These are phyloP conservation scores for Drosophila cognata DNA, from an alignment of 2,888 invertebrate species.

Conservation along the genomic window DNA sequence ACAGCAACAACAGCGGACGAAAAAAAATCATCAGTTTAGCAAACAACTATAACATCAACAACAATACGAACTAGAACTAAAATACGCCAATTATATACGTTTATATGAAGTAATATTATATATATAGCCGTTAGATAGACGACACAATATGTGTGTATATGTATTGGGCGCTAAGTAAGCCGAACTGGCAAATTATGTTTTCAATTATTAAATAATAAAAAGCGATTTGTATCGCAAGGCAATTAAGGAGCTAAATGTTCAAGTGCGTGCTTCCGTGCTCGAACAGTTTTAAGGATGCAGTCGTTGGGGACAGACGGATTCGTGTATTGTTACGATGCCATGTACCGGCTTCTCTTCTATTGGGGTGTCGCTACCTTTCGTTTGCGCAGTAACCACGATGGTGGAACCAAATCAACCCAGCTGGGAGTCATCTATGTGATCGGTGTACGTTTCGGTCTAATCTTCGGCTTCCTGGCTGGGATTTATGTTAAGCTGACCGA, in stretches of 20 bases:
- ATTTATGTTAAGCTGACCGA: slow-evolving; percentile 60
- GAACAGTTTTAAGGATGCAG: slow-evolving; percentile 27
- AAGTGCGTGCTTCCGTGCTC: slow-evolving; percentile 3
- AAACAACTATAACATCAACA: slow-evolving; percentile 20
- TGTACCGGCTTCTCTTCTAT: slow-evolving; percentile 65
- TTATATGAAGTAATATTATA: slow-evolving; percentile 18
- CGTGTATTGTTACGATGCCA: slow-evolving; percentile 63
- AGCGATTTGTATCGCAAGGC: slow-evolving; percentile 27
- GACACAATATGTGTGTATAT: slow-evolving; percentile 4
- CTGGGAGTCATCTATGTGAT: slow-evolving; percentile 36
- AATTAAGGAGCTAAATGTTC: slow-evolving; percentile 23
- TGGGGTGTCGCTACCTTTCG: slow-evolving; percentile 69
- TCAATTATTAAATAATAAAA: slow-evolving; percentile 23
- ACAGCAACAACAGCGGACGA: slow-evolving; percentile 2
- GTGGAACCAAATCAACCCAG: slow-evolving; percentile 40
- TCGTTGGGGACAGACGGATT: slow-evolving; percentile 18
- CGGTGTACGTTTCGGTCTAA: slow-evolving; percentile 33
- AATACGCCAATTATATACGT: slow-evolving; percentile 50
- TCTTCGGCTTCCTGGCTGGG: slow-evolving; percentile 61
- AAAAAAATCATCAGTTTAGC: slow-evolving; percentile 31
- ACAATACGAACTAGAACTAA: slow-evolving; percentile 41
- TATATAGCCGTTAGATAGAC: slow-evolving; percentile 27
- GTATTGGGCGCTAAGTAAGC: slow-evolving; percentile 48
- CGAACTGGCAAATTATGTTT: slow-evolving; percentile 38
- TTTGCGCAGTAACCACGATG: slow-evolving; percentile 27